These are phyloP conservation scores for Gila orcuttii DNA, from an alignment of 2,113 vertebrate species.

Conservation along the genomic window DNA sequence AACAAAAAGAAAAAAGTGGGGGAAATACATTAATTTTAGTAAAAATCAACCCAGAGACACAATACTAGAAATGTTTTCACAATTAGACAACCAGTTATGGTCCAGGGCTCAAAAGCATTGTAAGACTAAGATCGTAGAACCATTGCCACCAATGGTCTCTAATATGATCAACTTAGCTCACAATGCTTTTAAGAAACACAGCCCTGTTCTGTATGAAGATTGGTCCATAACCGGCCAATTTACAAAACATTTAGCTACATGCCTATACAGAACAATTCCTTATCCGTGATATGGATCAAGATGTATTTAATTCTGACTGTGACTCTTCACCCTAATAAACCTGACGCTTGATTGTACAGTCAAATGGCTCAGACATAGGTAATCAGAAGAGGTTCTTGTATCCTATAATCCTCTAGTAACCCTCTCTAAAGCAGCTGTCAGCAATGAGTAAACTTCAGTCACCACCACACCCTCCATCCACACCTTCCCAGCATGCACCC, in stretches of 20 bases:
- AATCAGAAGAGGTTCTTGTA: slow-evolving; percentile 5
- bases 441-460: slow-evolving; percentile 35
- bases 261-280: not conserved
- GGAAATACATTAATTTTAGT: no score
- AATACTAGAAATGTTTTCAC: not conserved
- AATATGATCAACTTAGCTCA: no score
- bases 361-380: slow-evolving; percentile 28
- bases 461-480: slow-evolving; percentile 35
- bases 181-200: no score
- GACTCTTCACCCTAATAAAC: not conserved
- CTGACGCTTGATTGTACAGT: slow-evolving; percentile 6
- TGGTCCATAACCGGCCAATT: not conserved
- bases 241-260: not conserved
- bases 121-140: no score
- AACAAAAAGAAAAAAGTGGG: not conserved
- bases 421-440: slow-evolving; percentile 54
- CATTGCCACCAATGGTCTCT: no score
- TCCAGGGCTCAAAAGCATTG: not conserved
- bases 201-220: not conserved
- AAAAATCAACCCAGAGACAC: not conserved
- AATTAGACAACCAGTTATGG: not conserved
- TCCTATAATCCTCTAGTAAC: slow-evolving; percentile 42
- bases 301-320: not conserved
- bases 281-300: not conserved
- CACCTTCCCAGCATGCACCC: slow-evolving; percentile 42